These are phyloP conservation scores for Netelia inedita DNA, from an alignment of 2,888 invertebrate genomes.

Conservation along the genomic window DNA sequence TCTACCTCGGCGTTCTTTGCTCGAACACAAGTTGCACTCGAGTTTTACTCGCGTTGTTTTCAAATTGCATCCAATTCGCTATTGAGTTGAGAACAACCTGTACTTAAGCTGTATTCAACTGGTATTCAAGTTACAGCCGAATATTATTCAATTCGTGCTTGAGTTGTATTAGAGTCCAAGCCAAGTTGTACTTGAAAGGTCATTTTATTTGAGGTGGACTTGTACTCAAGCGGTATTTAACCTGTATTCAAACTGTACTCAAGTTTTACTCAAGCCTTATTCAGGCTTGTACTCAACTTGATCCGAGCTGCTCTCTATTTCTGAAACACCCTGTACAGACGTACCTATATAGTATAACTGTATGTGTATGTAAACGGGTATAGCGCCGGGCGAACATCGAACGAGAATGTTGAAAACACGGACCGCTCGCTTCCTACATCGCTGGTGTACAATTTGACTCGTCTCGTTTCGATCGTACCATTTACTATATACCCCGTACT, in stretches of 20 bases:
- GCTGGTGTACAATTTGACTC: slow-evolving; percentile 63
- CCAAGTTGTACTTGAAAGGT: too few relatives aligned
- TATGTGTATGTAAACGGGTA: slow-evolving; percentile 19
- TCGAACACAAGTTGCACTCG: background rate
- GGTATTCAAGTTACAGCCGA: background rate
- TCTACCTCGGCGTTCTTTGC: background rate
- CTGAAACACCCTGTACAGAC: background rate
- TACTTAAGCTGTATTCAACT: background rate
- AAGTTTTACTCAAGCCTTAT: too few relatives aligned
- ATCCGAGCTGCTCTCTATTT: background rate
- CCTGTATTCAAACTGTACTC: background rate
- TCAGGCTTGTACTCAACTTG: background rate
- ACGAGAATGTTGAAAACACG: slow-evolving; percentile 55
- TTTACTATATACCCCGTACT: slow-evolving; percentile 54
- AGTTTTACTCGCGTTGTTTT: background rate
- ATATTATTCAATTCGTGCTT: too few relatives aligned
- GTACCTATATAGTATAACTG: background rate
- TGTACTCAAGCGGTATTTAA: background rate
- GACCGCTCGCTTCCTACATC: slow-evolving; percentile 10
- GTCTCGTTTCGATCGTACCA: slow-evolving; percentile 66
- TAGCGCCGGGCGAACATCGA: slow-evolving; percentile 48
- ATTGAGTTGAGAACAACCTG: background rate
- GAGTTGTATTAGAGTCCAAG: too few relatives aligned
- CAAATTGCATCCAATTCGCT: background rate
- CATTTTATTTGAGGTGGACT: background rate